Evolutionary conservation across 2,113 vertebrate species (phyloP), one percentile per base, ranked within the genome.

Genomic region (Salvelinus namaycush): DNA sequence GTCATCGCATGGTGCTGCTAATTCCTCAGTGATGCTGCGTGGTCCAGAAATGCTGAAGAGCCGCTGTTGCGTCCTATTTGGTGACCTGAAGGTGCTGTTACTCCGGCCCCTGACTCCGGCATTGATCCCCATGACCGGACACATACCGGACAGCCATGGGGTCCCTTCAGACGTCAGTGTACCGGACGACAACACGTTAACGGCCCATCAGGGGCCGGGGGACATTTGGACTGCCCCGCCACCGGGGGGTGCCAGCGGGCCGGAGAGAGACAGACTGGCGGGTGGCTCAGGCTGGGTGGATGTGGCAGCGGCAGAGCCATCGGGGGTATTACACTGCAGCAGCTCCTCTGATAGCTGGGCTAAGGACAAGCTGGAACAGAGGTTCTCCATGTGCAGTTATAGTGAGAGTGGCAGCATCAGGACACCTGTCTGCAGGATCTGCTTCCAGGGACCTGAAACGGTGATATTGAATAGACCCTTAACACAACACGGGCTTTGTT

Each of bases 361-460:
- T 79, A 98, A 97, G 90, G 95, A 93, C 84, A 97, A 97, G 89
- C 89, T 90, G 81, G 97, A 98, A 86, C 97, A 99, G 83, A 87
- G 96, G 75, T 97, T 95, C 87, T 99, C 97, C 48, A 92, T 99
- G 83, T 96, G 94, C 88, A 99, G 97, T 92, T 98, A 95, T 88
- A 92, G 96, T 76, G 97, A 97, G 87, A 98, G 97, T 85, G 98
- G 97, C 86, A 97, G 97, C 74, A 95, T 97, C 92, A 94, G 96
- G 90, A 96, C 97, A 22, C 98, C 97, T 0, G 93, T 97, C 87
- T 99, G 97, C 91, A 96, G 98, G 89, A 99, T 99, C 93, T 99
- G 98, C 89, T 99, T 99, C 92, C 98, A 99, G 89, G 98, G 98
- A 60, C 96, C 98, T 0, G 98, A 99, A 83, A 96, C 98, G 92